Evolutionary conservation across 2,113 vertebrate species (phyloP), one percentile per base, ranked within the genome.

Genomic region (Amia ocellicauda): DNA sequence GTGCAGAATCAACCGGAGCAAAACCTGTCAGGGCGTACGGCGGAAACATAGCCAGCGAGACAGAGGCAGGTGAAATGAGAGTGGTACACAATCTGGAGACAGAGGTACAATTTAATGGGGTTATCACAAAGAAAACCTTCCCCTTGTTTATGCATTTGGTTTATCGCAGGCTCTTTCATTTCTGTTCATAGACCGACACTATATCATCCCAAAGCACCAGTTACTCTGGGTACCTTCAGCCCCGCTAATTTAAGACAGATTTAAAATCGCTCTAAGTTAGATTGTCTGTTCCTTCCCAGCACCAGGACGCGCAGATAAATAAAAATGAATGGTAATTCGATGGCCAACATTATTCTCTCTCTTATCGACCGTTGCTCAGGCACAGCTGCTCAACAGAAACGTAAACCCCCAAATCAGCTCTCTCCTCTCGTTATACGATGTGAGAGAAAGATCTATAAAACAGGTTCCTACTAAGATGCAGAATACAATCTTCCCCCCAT

Each of bases 351-450:
- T 16, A 47, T 16, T 4, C 43, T 2, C 43, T 47, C 43, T 14
- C 43, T 47, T 47, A 47, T 47, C 43, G 13, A 14, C 43, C 16
- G 3, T 14, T 14, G 43, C 43, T 47, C 43, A 47, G 43, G 43
- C 43, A 14, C 14, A 47, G 43, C 43, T 47, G 14, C 43, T n/a
- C n/a, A 14, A 47, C 4, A n/a, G 43, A 47, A 47, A 16, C 4
- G 43, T 47, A 47, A 14, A 47, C 43, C 43, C 43, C 43, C n/a
- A 47, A 47, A 47, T 47, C 43, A 47, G 43, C 43, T 47, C 16
- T 47, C 43, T 47, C 43, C 16, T 14, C 43, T 47, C 16, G 43
- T 47, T 47, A 47, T 47, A 47, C 16, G 43, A 47, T 13, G 43
- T 3, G n/a, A 47, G 43, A 47, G n/a, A 3, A 47, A 47, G 43